Percentiles rank a stretch among this genome's conserved stretches.
Evolutionary conservation across 2,888 invertebrate genomes (phyloP).

Genomic region (Holacanthella duospinosa): DNA sequence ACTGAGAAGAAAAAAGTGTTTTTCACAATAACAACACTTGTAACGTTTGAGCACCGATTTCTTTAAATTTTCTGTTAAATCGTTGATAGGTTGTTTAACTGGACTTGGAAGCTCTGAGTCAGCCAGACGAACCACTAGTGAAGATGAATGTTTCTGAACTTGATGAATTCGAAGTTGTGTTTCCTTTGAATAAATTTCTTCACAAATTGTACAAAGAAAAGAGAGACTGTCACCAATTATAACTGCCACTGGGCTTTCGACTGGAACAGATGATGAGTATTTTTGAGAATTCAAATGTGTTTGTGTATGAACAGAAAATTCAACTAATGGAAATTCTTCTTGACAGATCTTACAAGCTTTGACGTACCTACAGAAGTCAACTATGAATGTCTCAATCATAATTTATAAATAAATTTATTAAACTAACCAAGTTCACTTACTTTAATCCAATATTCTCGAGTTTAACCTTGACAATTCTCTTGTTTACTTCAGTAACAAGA

Average conservation of each 20-base stretch:
- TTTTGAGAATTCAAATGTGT: background rate
- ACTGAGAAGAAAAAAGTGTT: background rate
- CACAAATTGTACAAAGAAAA: background rate
- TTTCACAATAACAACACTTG: conserved; percentile 8
- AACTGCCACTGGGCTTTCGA: background rate
- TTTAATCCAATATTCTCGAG: background rate
- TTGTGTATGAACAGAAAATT: background rate
- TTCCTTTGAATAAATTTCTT: background rate
- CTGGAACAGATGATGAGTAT: background rate
- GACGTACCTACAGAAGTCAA: background rate
- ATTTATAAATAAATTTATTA: too few species aligned
- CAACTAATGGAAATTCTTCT: background rate
- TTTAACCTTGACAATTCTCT: background rate
- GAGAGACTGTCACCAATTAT: background rate
- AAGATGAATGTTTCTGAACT: background rate
- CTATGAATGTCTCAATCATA: too few species aligned
- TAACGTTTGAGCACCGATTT: background rate
- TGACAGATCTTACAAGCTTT: background rate
- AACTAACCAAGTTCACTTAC: too few species aligned
- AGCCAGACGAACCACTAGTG: background rate
- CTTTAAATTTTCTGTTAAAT: too few species aligned
- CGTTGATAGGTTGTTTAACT: background rate
- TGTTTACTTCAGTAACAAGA: background rate
- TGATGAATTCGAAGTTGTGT: background rate
- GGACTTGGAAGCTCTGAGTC: background rate